Conservation (phyloP, 1,140 invertebrate species). For the Maconellicoccus hirsutus region DNA sequence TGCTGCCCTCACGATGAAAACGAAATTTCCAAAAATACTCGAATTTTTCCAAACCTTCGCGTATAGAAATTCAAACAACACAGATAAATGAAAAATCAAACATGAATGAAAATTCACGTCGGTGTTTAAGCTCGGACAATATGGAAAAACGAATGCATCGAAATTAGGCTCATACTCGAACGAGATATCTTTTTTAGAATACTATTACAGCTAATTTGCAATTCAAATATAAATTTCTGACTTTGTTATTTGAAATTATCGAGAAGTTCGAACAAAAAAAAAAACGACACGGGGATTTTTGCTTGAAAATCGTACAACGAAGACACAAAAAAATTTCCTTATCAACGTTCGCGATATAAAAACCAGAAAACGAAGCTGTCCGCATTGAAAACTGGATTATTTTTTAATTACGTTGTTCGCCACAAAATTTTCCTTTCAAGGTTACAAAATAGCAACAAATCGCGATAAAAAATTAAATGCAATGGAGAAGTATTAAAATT, state of each 20-base stretch:
- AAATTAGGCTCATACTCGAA: neutral
- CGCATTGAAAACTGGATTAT: neutral
- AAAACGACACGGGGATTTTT: too few species aligned
- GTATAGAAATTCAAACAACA: too few species aligned
- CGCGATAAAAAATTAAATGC: too few species aligned
- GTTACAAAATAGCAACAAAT: neutral
- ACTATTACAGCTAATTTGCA: neutral
- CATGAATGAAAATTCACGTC: too few species aligned
- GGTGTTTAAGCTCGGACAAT: neutral
- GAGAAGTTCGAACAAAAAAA: neutral
- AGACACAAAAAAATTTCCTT: too few species aligned
- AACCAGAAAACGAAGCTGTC: neutral
- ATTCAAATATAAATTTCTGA: neutral
- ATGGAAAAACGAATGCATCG: neutral
- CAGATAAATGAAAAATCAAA: too few species aligned
- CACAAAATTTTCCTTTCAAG: slow-evolving; percentile 14
- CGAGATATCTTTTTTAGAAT: neutral
- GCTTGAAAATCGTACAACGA: too few species aligned
- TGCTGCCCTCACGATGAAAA: too few species aligned
- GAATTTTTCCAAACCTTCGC: too few species aligned
- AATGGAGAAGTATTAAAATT: neutral
- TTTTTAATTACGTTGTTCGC: slow-evolving; percentile 8
- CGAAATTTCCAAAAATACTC: too few species aligned
- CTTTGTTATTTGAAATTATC: neutral
- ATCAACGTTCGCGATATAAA: neutral